Percentiles rank a stretch among this genome's conserved stretches.
These are phyloP conservation scores for human DNA, from an alignment of 2,113 vertebrate genomes.

Conservation along the genomic window DNA sequence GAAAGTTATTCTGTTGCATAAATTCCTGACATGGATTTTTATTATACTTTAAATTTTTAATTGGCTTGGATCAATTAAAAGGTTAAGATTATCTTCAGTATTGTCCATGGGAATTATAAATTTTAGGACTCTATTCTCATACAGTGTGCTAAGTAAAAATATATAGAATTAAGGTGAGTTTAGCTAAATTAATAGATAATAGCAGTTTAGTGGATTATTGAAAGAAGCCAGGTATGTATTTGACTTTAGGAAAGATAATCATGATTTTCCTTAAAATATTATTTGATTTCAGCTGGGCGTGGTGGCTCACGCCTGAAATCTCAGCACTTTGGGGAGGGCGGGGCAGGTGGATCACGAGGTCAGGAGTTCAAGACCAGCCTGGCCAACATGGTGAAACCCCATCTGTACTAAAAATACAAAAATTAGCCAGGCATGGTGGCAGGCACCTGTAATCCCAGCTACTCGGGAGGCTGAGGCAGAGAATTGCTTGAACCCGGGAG, in stretches of 20 bases:
- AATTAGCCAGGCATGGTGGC: too few relatives aligned
- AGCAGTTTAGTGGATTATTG: background rate
- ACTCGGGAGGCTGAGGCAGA: too few relatives aligned
- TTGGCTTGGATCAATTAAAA: background rate
- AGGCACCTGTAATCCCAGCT: too few relatives aligned
- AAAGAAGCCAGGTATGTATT: background rate
- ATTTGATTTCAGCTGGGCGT: background rate
- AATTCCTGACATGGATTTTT: background rate
- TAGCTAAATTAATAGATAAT: background rate
- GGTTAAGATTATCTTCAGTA: background rate
- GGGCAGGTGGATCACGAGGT: too few relatives aligned
- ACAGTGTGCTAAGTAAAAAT: background rate
- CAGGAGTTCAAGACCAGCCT: too few relatives aligned
- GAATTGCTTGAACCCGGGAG: too few relatives aligned
- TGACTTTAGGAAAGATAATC: conserved; percentile 13
- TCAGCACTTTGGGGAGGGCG: too few relatives aligned
- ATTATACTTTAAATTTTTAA: background rate
- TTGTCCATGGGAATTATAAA: background rate
- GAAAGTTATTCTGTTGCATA: background rate
- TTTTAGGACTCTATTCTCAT: background rate
- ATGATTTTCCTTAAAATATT: background rate
- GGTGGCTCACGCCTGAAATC: too few relatives aligned
- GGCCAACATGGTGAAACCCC: too few relatives aligned
- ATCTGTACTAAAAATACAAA: too few relatives aligned
- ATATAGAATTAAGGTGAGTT: background rate